Percentiles rank a stretch among this genome's conserved stretches.
These are phyloP conservation scores for Camponotus fellah DNA, from an alignment of 2,888 invertebrate species.

Conservation along the genomic window DNA sequence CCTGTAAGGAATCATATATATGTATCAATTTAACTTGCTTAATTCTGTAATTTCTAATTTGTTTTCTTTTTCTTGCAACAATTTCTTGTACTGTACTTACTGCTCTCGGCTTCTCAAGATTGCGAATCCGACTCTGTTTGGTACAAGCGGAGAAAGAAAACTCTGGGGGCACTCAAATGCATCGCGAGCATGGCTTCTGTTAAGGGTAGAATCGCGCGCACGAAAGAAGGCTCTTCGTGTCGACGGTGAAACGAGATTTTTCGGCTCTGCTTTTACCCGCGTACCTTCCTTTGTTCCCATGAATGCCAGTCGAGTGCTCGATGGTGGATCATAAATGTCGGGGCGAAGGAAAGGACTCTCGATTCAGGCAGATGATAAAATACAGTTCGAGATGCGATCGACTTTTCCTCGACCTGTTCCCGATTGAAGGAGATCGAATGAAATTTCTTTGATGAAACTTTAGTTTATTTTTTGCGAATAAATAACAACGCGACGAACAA, in stretches of 20 bases:
- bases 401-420: not conserved
- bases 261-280: slow-evolving; percentile 41
- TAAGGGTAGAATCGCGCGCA: slow-evolving; percentile 50
- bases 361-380: slow-evolving; percentile 40
- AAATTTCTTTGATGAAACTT: not conserved
- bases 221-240: slow-evolving; percentile 56
- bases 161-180: slow-evolving; percentile 36
- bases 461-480: not conserved
- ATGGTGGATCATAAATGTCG: slow-evolving; percentile 45
- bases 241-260: slow-evolving; percentile 59
- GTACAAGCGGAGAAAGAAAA: slow-evolving; percentile 25
- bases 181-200: slow-evolving; percentile 3
- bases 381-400: slow-evolving; percentile 20
- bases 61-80: not conserved
- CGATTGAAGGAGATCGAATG: not conserved
- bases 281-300: slow-evolving; percentile 29
- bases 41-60: not conserved
- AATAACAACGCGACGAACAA: not conserved
- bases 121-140: slow-evolving; percentile 36
- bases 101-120: not conserved
- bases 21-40: not conserved
- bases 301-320: slow-evolving; percentile 44
- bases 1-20: not conserved
- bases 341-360: slow-evolving; percentile 32
- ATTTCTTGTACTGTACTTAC: not conserved